Base-by-base conservation (phyloP, 1,140 invertebrate species). In the Microplitis mediator region DNA sequence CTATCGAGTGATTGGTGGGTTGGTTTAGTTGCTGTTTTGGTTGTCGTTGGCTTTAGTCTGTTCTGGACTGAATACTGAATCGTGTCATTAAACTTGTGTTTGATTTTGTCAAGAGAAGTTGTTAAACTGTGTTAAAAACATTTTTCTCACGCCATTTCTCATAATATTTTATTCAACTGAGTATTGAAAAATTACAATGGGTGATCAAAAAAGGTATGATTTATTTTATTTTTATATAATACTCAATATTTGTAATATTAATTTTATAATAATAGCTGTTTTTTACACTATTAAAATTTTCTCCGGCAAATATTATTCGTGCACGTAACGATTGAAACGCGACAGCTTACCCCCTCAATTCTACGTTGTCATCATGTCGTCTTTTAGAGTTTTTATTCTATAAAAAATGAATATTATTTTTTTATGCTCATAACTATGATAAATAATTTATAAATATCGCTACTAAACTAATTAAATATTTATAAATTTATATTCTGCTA, bases 331-430 rank as follows among this genome's bases (percentile, higher is more conserved):
- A 54, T 39, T 60, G 52, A 34, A 74, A 71, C 69, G 68, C 76
- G 66, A 76, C 69, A 73, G 68, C 75, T 23, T 74, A 73, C 79
- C 79, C 78, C 79, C 77, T 82, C 83, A 85, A 87, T 84, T 86
- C 83, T 78, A 86, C 84, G 72, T 84, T 87, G 85, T 87, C 85
- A 87, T 87, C 85, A 86, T 87, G 85, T 86, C 85, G 84, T 82
- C 83, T 35, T 76, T 72, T 71, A 74, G 67, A 45, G 74, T 76
- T 71, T 81, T 80, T 72, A 84, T 80, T 83, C 80, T 65, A 13
- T 23, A 69, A 23, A 16, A 14, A 8, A 68, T 14, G 5, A 65
- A 66, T 64, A 60, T 58, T 61, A 60, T 36, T 58, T 58, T 58
- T 23, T 64, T 61, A 36, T 16, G 13, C 11, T n/a, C 4, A 23